Evolutionary conservation across 2,113 vertebrate species (phyloP).

Genomic region (Osmerus eperlanus): DNA sequence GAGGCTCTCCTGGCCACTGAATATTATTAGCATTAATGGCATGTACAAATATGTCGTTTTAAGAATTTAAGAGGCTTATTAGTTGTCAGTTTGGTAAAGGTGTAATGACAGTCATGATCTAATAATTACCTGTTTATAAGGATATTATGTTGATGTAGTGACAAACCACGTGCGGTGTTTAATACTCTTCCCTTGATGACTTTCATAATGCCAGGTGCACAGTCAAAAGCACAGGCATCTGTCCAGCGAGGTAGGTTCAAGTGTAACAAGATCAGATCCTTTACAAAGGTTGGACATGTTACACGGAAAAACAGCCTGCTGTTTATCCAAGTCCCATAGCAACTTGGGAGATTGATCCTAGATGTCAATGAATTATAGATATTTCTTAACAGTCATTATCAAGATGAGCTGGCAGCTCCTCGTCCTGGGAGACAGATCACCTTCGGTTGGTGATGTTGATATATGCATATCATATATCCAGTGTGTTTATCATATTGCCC

Average conservation of each 20-base stretch:
- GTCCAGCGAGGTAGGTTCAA: constrained; percentile 11
- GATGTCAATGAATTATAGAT: constrained; percentile 52
- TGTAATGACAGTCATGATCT: no score
- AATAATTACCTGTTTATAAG: no score
- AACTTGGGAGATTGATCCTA: constrained; percentile 40
- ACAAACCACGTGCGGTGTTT: no score
- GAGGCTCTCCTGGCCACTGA: background rate
- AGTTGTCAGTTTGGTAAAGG: no score
- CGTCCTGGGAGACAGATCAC: constrained; percentile 1
- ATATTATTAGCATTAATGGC: background rate
- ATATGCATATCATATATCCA: background rate
- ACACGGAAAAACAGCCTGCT: constrained; percentile 10
- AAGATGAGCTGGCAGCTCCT: constrained; percentile 20
- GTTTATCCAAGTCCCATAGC: constrained; percentile 40
- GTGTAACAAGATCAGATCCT: constrained; percentile 26
- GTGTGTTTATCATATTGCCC: constrained; percentile 23
- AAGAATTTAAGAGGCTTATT: no score
- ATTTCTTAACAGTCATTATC: constrained; percentile 20
- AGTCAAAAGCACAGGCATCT: constrained; percentile 1
- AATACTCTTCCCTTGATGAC: constrained; percentile 4
- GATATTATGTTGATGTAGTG: no score
- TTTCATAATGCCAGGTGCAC: constrained; percentile 23
- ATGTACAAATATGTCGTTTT: background rate
- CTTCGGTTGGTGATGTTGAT: background rate
- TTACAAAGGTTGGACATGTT: constrained; percentile 16